A percentile compares a stretch with the other conserved stretches of the same genome.
phyloP scores from a whole-genome alignment of 1,140 invertebrate genomes.

The Leptopilina clavipes region DNA sequence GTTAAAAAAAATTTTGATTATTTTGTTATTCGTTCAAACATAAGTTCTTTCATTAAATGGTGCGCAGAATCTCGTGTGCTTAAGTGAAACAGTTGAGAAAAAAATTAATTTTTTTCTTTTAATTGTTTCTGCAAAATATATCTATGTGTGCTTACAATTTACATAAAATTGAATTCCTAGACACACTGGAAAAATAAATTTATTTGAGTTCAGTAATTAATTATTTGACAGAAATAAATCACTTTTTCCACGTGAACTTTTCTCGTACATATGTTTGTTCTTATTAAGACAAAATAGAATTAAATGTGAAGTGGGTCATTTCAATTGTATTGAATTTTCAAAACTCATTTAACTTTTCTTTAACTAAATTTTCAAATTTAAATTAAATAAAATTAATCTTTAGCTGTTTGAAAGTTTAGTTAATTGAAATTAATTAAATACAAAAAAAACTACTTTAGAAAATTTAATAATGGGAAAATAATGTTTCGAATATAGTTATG shows the following conservation, averaged over 20 bases:
- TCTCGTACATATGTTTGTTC: conserved; percentile 4
- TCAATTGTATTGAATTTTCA: not conserved
- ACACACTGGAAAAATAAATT: not conserved
- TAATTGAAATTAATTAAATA: too few species aligned
- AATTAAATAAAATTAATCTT: too few species aligned
- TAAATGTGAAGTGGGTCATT: not conserved
- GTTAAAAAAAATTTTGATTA: not conserved
- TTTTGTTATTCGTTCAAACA: not conserved
- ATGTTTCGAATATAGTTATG: not conserved
- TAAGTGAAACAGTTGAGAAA: not conserved
- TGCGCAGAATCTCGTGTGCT: not conserved
- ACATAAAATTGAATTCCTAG: not conserved
- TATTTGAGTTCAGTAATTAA: not conserved
- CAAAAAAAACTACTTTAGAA: not conserved
- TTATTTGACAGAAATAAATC: not conserved
- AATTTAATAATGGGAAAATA: not conserved
- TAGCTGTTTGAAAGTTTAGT: too few species aligned
- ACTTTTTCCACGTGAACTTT: not conserved
- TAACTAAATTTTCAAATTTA: too few species aligned
- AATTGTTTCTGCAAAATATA: conserved; percentile 6
- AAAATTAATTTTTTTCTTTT: not conserved
- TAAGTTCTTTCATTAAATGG: not conserved
- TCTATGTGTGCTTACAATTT: conserved; percentile 17
- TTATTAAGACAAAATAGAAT: conserved; percentile 10
- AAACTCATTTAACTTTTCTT: too few species aligned